These are phyloP conservation scores for Drosophila anomelani DNA, from an alignment of 2,888 invertebrate genomes.

Conservation along the genomic window DNA sequence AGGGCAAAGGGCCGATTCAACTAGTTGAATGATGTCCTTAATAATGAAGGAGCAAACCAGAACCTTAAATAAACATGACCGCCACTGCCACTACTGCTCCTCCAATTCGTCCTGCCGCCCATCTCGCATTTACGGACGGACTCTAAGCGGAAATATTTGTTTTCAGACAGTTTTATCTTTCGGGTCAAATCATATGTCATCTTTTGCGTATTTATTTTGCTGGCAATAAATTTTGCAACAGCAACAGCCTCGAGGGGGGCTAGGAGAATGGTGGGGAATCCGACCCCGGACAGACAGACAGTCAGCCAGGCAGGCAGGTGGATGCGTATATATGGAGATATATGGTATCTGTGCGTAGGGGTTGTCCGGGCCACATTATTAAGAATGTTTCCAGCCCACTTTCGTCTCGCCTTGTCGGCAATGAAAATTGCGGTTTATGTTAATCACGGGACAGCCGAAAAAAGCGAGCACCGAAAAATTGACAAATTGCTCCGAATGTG, in stretches of 20 bases:
- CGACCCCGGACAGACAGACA: slow-evolving; percentile 11
- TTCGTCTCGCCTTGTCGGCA: slow-evolving; percentile 44
- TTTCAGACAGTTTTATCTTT: slow-evolving; percentile 76
- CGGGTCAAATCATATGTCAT: slow-evolving; percentile 79
- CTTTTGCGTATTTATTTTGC: slow-evolving; percentile 75
- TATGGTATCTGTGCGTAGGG: slow-evolving; percentile 23
- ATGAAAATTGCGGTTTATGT: slow-evolving; percentile 76
- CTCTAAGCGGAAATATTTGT: slow-evolving; percentile 73
- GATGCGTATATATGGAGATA: slow-evolving; percentile 47
- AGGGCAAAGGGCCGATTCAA: slow-evolving; percentile 52
- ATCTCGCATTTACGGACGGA: slow-evolving; percentile 29
- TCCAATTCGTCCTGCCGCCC: slow-evolving; percentile 27
- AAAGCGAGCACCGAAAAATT: slow-evolving; percentile 58
- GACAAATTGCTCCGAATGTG: slow-evolving; percentile 72
- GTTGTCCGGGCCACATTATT: slow-evolving; percentile 63
- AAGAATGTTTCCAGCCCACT: slow-evolving; percentile 66
- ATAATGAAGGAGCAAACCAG: slow-evolving; percentile 72
- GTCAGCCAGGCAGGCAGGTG: slow-evolving; percentile 20
- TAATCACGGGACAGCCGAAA: slow-evolving; percentile 64
- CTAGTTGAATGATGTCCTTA: slow-evolving; percentile 79
- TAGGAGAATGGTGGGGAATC: not conserved
- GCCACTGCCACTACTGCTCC: slow-evolving; percentile 18
- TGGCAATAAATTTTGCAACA: slow-evolving; percentile 58
- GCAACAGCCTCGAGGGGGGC: slow-evolving; percentile 35
- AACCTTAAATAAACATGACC: slow-evolving; percentile 70